Evolutionary conservation across 2,888 invertebrate genomes (phyloP), one percentile per base, ranked within the genome.

Genomic region (Synanthedon vespiformis): DNA sequence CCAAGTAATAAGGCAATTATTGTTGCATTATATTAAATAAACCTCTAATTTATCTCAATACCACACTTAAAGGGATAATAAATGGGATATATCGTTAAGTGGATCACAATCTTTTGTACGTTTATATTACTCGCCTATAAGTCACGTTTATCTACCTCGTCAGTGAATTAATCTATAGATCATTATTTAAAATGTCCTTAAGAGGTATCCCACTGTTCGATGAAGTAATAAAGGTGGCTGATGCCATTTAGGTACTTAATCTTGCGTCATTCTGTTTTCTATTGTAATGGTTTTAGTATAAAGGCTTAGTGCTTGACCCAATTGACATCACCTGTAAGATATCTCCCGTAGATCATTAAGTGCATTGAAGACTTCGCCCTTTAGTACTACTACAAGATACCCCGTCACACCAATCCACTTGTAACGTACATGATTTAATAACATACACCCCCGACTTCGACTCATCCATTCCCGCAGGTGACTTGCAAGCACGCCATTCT

Each of bases 231-330:
- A 60, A 62, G 60, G 64, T 72, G 64, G 67, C 68, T 62, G 61
- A 68, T 61, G 62, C 67, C 68, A 68, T 75, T 73, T 71, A 70
- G 68, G 67, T 58, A 60, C 59, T 64, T 63, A 65, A 61, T 59
- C 67, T 81, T 76, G 75, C 80, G 77, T 80, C 80, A 80, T 75
- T 72, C 64, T 72, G 61, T 58, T 63, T 40, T 13, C n/a, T 50
- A 18, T 12, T 67, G 72, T 82, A 83, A 82, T 81, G 68, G 74
- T 68, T 64, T 66, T 72, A 69, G 80, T 80, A 80, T 83, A 80
- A 80, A 74, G 71, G 77, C 70, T 67, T 62, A 34, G 58, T 65
- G 64, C 73, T 76, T 76, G 78, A 62, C 77, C 79, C 64, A 79
- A 66, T 70, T 79, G 65, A 34, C 34, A 34, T 34, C 34, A 34